Base-by-base conservation (phyloP, 2,888 invertebrate genomes). In the Caenorhabditis sp. region DNA sequence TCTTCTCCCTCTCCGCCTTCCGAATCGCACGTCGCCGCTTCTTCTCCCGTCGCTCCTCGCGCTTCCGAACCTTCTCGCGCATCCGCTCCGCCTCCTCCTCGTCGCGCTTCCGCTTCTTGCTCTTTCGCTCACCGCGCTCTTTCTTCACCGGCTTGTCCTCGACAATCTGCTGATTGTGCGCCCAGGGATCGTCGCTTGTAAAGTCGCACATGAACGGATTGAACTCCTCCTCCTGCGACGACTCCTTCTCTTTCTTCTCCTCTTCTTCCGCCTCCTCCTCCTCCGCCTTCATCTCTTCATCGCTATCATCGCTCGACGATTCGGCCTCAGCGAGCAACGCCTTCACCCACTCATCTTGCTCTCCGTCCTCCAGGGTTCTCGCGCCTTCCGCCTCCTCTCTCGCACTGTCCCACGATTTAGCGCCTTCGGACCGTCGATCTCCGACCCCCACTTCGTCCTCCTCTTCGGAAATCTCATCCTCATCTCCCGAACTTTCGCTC, bases 141-240 rank as follows among this genome's bases (percentile, higher is more conserved):
- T 35, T 9, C 79, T 93, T 92, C 55, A 92, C 91, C 48, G 78
- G 80, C 80, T 92, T 76, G 35, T 82, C 82, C 7, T 78, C 83
- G 13, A 83, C 77, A n/a, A 85, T 61, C 56, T 81, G 82, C 45
- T 85, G 85, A 22, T 83, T 78, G 15, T 70, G 52, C 2, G 94
- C 92, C 94, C 95, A 95, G 0, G 94, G 94, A 90, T 95, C 94
- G 27, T 65, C 50, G 37, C 89, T 90, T 45, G 90, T 90, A n/a
- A 90, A 90, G 27, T 90, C 95, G 55, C 93, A 93, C 89, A 93
- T 94, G 88, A 94, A 95, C n/a, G 95, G 96, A 91, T 96, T 96
- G 89, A 95, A 95, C 90, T 95, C 95, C 72, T 93, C 93, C 9
- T 75, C 70, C n/a, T n/a, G 43, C 17, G 9, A 52, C 37, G n/a